Base-by-base conservation (phyloP, 1,140 invertebrate genomes). In the Phortica variegata region DNA sequence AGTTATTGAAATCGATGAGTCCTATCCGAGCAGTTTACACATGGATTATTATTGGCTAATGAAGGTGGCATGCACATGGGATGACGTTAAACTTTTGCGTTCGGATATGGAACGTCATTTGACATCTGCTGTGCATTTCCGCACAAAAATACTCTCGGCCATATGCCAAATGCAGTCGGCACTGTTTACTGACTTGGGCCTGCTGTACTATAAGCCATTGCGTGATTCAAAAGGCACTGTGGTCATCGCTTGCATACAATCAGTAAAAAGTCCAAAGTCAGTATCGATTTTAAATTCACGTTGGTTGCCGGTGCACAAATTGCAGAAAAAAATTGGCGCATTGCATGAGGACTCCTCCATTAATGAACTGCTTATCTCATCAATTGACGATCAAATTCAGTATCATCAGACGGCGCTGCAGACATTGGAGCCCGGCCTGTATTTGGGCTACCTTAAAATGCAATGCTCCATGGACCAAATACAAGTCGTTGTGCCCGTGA, bases 1-100 rank as follows among this genome's bases (percentile, higher is more conserved):
- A 3, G 92, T 96, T 21, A 90, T 98, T 56, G 93, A 97, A 79
- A 88, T 98, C 12, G 95, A 98, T 76, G 95, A 98, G 78, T 92
- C 90, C 13, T 97, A 93, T 74, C 90, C 93, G 17, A 89, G 87
- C 53, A 89, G 89, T 53, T 86, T 97, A 20, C 87, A 95, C 69
- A 87, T 87, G 49, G 95, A 98, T 77, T 93, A 95, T 75, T 90
- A 98, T 77, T 98, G 95, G 95, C 80, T 98, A 2, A 92, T 98
- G 87, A 97, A 98, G 83, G 90, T 97, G 12, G 89, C 93, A 0
- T 95, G 91, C 73, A 91, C 90, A 0, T 98, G 95, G 95, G 91
- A 96, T 52, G 94, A 97, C 77, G 91, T 94, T 2, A 96, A 95
- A 71, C 84, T 86, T 10, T 78, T 97, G 1, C 83, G 87, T 32